Base-by-base conservation (phyloP, 2,888 invertebrate genomes). In the Dynastes tityus region DNA sequence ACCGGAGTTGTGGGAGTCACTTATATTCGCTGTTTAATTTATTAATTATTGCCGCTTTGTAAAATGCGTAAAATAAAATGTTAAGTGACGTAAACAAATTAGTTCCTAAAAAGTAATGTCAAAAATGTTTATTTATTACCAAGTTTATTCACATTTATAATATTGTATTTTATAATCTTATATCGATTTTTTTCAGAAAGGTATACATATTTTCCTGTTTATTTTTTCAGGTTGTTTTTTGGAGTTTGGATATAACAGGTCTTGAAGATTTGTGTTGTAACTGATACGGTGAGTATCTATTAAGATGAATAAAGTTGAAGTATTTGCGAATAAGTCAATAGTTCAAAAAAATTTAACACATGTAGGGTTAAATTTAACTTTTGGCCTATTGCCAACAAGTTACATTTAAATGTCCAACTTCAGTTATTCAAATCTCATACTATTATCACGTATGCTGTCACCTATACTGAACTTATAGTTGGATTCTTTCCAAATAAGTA, bases 51-150 rank as follows among this genome's bases (percentile, higher is more conserved):
- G 22, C 64, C 3, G 55, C 9, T 32, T 32, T 16, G 13, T 68
- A 40, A 58, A 58, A 27, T 9, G 8, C 11, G 11, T 63, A 2
- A 22, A 73, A 53, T 22, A 32, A 49, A 22, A 27, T 63, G 11
- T 49, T 61, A 78, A 82, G 81, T 87, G 86, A 86, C 87, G 86
- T 87, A 87, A 87, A 87, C 85, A 85, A 84, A 84, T 84, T 82
- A 80, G 77, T 73, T 53, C 67, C 74, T 58, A 78, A 71, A 37
- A 65, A 68, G 77, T 75, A 80, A 75, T 80, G 80, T 81, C 79
- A 77, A 61, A 75, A 45, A 45, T 45, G 45, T 45, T 45, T 61
- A 45, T 74, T 74, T 74, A 61, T 45, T 45, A 27, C 49, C 27
- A 13, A 55, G 11, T 58, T 40, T 58, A 71, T 71, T 55, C 32